Percentiles rank a stretch among this genome's conserved stretches.
Conservation (phyloP, 2,113 vertebrate genomes). For the Chamaea fasciata region DNA sequence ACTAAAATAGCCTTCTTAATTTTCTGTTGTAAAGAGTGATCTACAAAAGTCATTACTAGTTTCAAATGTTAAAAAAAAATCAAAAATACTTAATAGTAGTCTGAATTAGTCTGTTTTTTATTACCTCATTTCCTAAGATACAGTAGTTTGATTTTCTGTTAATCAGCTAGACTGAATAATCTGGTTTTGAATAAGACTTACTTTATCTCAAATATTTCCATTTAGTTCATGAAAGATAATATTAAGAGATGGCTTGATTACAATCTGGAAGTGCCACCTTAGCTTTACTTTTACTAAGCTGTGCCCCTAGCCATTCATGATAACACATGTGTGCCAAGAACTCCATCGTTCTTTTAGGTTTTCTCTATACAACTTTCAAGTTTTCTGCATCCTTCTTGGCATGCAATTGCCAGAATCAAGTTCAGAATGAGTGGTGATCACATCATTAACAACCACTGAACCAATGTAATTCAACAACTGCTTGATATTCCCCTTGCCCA, state of each 20-base stretch:
- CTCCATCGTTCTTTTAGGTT: not conserved
- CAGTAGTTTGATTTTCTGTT: not conserved
- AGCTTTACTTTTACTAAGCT: not conserved
- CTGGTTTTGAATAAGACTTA: not conserved
- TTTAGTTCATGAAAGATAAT: not conserved
- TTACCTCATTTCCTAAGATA: not conserved
- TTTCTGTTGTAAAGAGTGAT: not conserved
- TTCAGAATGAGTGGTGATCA: not conserved
- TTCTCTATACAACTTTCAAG: not conserved
- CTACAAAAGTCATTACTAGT: not conserved
- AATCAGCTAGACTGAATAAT: not conserved
- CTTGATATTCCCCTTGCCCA: conserved; percentile 1
- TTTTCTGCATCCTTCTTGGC: not conserved
- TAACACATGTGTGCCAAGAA: not conserved
- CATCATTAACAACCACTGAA: not conserved
- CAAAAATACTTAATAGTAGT: not conserved
- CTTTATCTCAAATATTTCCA: not conserved
- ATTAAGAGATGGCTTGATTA: not conserved
- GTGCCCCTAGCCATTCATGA: not conserved
- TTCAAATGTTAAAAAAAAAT: not conserved
- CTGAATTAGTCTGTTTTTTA: not conserved
- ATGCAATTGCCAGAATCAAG: not conserved
- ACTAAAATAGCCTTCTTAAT: not conserved
- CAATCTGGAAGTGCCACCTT: not conserved
- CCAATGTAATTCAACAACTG: not conserved